phyloP scores from a whole-genome alignment of 2,888 invertebrate species.

The Ctena decussata region DNA sequence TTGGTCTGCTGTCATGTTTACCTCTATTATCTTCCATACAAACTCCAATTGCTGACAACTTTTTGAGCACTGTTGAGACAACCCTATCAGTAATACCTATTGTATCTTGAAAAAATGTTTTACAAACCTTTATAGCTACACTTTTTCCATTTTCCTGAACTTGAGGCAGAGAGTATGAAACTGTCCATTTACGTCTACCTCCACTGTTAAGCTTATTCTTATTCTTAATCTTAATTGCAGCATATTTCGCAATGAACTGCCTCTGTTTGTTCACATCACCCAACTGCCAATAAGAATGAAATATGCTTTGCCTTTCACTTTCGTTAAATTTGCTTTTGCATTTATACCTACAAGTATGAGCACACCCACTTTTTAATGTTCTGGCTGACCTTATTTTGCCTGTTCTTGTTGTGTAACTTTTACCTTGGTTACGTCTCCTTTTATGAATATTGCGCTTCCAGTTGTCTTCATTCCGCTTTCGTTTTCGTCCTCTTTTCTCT shows the following conservation, averaged over 20 bases:
- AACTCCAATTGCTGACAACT: neutral
- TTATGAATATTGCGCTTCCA: neutral
- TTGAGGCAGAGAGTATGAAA: neutral
- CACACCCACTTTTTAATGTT: neutral
- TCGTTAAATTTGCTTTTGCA: neutral
- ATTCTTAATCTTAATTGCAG: neutral
- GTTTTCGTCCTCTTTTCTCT: neutral
- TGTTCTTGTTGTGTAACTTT: neutral
- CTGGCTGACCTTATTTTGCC: neutral
- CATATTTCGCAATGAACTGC: neutral
- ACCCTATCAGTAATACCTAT: neutral
- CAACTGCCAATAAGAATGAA: neutral
- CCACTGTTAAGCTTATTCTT: neutral
- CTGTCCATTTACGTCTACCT: neutral
- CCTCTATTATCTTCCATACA: neutral
- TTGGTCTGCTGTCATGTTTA: neutral
- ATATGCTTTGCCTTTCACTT: neutral
- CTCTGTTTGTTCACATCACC: neutral
- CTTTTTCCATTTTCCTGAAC: no score
- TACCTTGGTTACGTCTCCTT: neutral
- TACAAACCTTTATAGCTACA: constrained; percentile 23
- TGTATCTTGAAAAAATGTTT: neutral
- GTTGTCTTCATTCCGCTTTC: neutral
- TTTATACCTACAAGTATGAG: neutral
- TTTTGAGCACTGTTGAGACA: neutral